These are phyloP conservation scores for Delia radicum DNA, from an alignment of 1,140 invertebrate genomes.

Conservation along the genomic window DNA sequence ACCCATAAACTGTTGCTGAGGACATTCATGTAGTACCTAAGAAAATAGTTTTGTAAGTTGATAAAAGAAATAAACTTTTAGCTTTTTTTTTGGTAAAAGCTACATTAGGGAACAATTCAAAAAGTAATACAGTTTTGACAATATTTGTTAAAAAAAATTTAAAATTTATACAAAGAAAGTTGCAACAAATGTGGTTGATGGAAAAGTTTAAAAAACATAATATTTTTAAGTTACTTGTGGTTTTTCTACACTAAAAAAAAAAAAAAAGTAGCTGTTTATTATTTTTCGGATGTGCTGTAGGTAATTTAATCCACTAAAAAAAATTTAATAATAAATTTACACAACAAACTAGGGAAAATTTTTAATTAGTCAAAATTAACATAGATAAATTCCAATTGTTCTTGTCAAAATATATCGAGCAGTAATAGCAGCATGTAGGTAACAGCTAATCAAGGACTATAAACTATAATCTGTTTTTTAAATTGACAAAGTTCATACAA, in stretches of 20 bases:
- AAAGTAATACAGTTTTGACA: not conserved
- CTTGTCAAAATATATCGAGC: too few relatives aligned
- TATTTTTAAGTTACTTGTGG: too few relatives aligned
- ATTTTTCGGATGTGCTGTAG: too few relatives aligned
- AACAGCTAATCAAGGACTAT: too few relatives aligned
- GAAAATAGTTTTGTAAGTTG: not conserved
- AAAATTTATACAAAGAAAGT: not conserved
- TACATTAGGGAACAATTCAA: slow-evolving; percentile 17
- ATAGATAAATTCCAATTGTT: too few relatives aligned
- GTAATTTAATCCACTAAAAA: too few relatives aligned
- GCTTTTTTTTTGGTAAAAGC: not conserved
- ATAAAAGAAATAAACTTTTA: slow-evolving; percentile 7
- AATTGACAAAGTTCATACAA: too few relatives aligned
- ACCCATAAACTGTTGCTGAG: slow-evolving; percentile 15
- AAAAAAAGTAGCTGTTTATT: not conserved
- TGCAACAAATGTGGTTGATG: not conserved
- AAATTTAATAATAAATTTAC: too few relatives aligned
- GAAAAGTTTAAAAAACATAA: not conserved
- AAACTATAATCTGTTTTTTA: too few relatives aligned
- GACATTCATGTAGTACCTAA: slow-evolving; percentile 9
- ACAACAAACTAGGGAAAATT: too few relatives aligned
- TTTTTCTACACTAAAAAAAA: not conserved
- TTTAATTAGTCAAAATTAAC: too few relatives aligned
- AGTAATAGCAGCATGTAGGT: too few relatives aligned
- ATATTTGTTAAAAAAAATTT: not conserved